A percentile compares a stretch with the other conserved stretches of the same genome.
These are phyloP conservation scores for Drosophila navojoa DNA, from an alignment of 1,140 invertebrate genomes.

Conservation along the genomic window DNA sequence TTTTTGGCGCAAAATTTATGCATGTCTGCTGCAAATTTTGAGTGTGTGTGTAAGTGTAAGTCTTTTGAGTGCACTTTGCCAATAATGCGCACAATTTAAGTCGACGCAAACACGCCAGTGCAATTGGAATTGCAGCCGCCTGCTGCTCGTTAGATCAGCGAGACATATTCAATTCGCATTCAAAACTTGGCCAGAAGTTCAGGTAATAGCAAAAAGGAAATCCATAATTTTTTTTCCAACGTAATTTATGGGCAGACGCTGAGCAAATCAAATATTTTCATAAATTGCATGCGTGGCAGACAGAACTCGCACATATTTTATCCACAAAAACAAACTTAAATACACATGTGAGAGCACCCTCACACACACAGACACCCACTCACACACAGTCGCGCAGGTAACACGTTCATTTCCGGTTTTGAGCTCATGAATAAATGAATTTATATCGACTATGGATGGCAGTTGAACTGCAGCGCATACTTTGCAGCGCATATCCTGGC, in stretches of 20 bases:
- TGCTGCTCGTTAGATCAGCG: slow-evolving; percentile 23
- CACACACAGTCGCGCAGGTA: slow-evolving; percentile 33
- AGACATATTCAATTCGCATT: slow-evolving; percentile 31
- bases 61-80: slow-evolving; percentile 76
- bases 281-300: slow-evolving; percentile 42
- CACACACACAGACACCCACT: slow-evolving; percentile 24
- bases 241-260: slow-evolving; percentile 51
- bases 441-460: slow-evolving; percentile 71
- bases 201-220: slow-evolving; percentile 30
- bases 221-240: neutral
- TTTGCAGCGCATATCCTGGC: slow-evolving; percentile 50
- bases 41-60: slow-evolving; percentile 20
- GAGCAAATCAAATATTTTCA: slow-evolving; percentile 53
- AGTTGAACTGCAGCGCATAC: slow-evolving; percentile 68
- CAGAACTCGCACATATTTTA: slow-evolving; percentile 47
- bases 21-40: slow-evolving; percentile 50
- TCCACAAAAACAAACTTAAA: slow-evolving; percentile 37
- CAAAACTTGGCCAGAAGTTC: slow-evolving; percentile 31
- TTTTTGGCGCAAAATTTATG: slow-evolving; percentile 73
- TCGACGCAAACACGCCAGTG: slow-evolving; percentile 61
- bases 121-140: slow-evolving; percentile 51
- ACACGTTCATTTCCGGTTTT: slow-evolving; percentile 74
- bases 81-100: slow-evolving; percentile 82
- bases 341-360: slow-evolving; percentile 2
- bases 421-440: slow-evolving; percentile 80